Base-by-base conservation (phyloP, 2,113 vertebrate genomes). In the Podarcis raffonei region DNA sequence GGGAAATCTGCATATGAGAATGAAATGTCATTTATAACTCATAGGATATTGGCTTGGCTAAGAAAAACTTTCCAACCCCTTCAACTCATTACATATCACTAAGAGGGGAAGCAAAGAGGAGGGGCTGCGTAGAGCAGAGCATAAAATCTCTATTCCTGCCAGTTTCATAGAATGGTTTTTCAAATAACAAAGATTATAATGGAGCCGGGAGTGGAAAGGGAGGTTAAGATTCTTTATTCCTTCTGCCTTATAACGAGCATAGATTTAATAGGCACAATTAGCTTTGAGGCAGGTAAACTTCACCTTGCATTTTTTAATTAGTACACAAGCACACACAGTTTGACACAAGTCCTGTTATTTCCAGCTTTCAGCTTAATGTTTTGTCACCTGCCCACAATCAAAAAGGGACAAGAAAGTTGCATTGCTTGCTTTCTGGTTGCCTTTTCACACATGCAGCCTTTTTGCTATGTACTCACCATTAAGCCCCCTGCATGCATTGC, bases 1-100 rank as follows among this genome's bases (percentile, higher is more conserved):
- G 42, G n/a, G 2, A 94, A 96, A 97, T 97, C 96, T 97, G 96
- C 95, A 96, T 97, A 95, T 94, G 87, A 95, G 93, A 93, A 96
- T 95, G 95, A 95, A 95, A 95, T 95, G 95, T 95, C 97, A 95
- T 95, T 96, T 96, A 93, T 97, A 97, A 96, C 97, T 95, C 94
- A 93, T 80, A 95, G 93, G 90, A 90, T 95, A 94, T 93, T 93
- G 92, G 86, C 93, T 95, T 95, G 89, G 79, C 95, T 96, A 91
- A 92, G 92, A 95, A 91, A 86, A 93, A 93, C 93, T 94, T 96
- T 95, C 90, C 93, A 88, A 32, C 74, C 76, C 91, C 94, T 95
- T 95, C 95, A 82, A 94, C 92, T 96, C 95, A 92, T 96, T 95
- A 95, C 90, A 90, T 12, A 84, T 59, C 76, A 87, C 91, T 91